Percentiles rank a stretch among this genome's conserved stretches.
phyloP scores from a whole-genome alignment of 2,113 vertebrate genomes.

The Merops nubicus region DNA sequence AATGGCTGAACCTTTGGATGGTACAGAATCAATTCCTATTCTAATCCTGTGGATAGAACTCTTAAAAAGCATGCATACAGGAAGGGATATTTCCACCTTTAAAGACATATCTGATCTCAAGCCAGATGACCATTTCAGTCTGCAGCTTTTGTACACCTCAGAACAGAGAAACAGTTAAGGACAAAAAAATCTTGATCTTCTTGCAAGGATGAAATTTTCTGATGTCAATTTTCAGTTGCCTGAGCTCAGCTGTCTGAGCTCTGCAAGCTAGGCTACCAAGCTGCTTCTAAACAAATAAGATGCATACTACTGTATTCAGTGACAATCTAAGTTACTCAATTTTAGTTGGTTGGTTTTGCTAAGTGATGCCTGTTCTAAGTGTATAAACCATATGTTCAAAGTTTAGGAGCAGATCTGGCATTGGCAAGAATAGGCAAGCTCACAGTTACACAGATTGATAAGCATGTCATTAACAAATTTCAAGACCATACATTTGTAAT shows the following conservation, averaged over 20 bases:
- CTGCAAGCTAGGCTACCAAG: neutral
- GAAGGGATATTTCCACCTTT: neutral
- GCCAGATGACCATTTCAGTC: neutral
- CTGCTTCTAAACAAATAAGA: neutral
- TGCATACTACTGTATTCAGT: neutral
- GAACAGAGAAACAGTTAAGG: neutral
- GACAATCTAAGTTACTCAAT: neutral
- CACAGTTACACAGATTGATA: neutral
- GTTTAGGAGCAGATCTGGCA: neutral
- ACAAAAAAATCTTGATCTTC: neutral
- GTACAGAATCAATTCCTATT: neutral
- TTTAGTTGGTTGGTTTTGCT: neutral
- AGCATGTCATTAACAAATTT: neutral
- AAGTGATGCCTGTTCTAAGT: neutral
- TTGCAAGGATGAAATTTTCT: neutral
- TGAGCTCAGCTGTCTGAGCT: neutral
- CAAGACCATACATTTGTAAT: neutral
- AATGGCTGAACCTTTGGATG: neutral
- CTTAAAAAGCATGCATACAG: neutral
- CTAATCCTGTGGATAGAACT: neutral
- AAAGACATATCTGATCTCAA: neutral
- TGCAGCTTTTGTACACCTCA: neutral
- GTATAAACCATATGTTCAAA: neutral
- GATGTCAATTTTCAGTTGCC: neutral
- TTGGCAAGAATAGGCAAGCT: neutral